Evolutionary conservation across 2,888 invertebrate species (phyloP).

Genomic region (Sinotaia quadrata): DNA sequence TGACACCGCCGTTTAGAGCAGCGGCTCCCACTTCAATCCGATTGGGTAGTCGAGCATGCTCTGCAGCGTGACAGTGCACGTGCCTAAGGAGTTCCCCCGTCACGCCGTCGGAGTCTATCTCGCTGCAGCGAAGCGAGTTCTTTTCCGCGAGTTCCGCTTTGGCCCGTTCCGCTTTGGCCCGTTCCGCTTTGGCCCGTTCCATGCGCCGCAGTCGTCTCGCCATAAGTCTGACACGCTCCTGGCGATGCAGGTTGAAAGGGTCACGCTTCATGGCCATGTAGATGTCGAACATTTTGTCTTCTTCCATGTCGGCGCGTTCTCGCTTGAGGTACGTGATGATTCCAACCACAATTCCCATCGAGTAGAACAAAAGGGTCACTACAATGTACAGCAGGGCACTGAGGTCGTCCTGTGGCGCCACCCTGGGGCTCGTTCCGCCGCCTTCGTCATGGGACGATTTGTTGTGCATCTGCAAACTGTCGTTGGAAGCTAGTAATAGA

Average conservation of each 20-base stretch:
- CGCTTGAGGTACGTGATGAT: constrained; percentile 61
- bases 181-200: background rate
- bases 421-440: too few relatives aligned
- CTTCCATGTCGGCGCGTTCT: constrained; percentile 64
- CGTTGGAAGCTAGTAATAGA: background rate
- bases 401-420: constrained; percentile 40
- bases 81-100: background rate
- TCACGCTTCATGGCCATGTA: constrained; percentile 58
- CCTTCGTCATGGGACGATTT: too few relatives aligned
- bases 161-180: constrained; percentile 5
- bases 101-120: background rate
- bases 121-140: background rate
- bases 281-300: constrained; percentile 65
- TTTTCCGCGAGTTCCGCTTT: constrained; percentile 8
- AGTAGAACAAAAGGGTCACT: constrained; percentile 62
- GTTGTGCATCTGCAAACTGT: too few relatives aligned
- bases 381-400: constrained; percentile 68
- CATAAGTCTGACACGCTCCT: constrained; percentile 34
- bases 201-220: constrained; percentile 21
- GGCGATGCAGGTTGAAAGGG: constrained; percentile 42
- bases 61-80: background rate
- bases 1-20: background rate
- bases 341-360: constrained; percentile 60
- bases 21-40: too few relatives aligned
- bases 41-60: too few relatives aligned